Percentiles rank a stretch among this genome's conserved stretches.
Evolutionary conservation across 1,140 invertebrate genomes (phyloP).

Genomic region (Episyrphus balteatus): DNA sequence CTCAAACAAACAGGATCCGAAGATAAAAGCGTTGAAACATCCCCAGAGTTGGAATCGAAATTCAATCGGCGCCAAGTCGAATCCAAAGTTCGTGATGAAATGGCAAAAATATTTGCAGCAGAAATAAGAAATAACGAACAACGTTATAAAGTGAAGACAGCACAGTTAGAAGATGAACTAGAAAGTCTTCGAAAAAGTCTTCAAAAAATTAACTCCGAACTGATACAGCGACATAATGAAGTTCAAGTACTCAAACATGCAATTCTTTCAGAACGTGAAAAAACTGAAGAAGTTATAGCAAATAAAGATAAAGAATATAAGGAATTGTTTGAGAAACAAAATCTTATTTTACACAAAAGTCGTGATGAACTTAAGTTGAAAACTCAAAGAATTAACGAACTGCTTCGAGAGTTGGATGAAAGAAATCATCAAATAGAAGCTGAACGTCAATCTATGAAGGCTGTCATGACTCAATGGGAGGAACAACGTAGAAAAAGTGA

Average conservation of each 20-base stretch:
- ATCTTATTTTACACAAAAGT: slow-evolving; percentile 17
- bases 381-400: slow-evolving; percentile 14
- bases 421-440: slow-evolving; percentile 26
- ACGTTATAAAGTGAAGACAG: slow-evolving; percentile 37
- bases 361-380: slow-evolving; percentile 22
- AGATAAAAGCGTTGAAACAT: slow-evolving; percentile 8
- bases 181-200: slow-evolving; percentile 40
- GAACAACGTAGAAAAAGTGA: slow-evolving; percentile 19
- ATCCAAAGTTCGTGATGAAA: slow-evolving; percentile 43
- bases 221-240: slow-evolving; percentile 36
- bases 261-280: slow-evolving; percentile 42
- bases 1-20: not conserved
- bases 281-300: slow-evolving; percentile 40
- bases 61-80: slow-evolving; percentile 18
- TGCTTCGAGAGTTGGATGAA: slow-evolving; percentile 20
- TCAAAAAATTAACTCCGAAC: slow-evolving; percentile 35
- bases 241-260: slow-evolving; percentile 44
- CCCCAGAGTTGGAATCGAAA: slow-evolving; percentile 12
- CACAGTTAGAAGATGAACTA: slow-evolving; percentile 41
- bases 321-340: slow-evolving; percentile 15
- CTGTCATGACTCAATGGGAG: slow-evolving; percentile 32
- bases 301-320: slow-evolving; percentile 25
- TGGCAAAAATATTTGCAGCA: slow-evolving; percentile 44
- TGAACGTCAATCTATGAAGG: slow-evolving; percentile 30
- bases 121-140: slow-evolving; percentile 43